Conservation (phyloP, 2,888 invertebrate genomes). For the Drosophila demipolita region DNA sequence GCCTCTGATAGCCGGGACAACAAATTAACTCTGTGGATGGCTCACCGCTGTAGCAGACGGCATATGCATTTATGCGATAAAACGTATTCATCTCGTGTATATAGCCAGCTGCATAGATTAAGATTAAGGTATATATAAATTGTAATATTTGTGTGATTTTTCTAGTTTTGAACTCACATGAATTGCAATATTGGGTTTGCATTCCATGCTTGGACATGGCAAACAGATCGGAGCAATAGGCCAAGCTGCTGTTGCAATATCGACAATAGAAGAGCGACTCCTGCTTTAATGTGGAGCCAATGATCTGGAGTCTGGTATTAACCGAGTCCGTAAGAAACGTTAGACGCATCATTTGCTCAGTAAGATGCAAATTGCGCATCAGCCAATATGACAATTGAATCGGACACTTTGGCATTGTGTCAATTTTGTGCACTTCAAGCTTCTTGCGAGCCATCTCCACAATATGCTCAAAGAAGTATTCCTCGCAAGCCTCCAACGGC, state of each 20-base stretch:
- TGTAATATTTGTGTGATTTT: neutral
- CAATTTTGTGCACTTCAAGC: constrained; percentile 81
- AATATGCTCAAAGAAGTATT: constrained; percentile 87
- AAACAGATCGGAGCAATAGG: constrained; percentile 89
- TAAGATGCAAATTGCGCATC: constrained; percentile 90
- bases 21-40: constrained; percentile 91
- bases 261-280: constrained; percentile 87
- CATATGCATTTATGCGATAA: constrained; percentile 85
- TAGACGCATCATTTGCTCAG: constrained; percentile 87
- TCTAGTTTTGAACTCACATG: constrained; percentile 83
- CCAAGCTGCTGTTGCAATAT: constrained; percentile 87
- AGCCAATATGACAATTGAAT: constrained; percentile 92
- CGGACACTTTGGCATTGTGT: constrained; percentile 88
- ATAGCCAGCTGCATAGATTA: constrained; percentile 86
- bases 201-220: constrained; percentile 93
- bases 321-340: constrained; percentile 89
- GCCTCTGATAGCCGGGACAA: constrained; percentile 96
- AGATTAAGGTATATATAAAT: neutral
- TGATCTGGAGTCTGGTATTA: constrained; percentile 87
- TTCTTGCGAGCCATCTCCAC: constrained; percentile 83
- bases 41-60: constrained; percentile 85
- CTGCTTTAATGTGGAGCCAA: constrained; percentile 84
- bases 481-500: constrained; percentile 89
- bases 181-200: constrained; percentile 92
- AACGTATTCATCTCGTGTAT: constrained; percentile 93